Conservation (phyloP, 2,888 invertebrate species). For the Falcaria lacertinaria region DNA sequence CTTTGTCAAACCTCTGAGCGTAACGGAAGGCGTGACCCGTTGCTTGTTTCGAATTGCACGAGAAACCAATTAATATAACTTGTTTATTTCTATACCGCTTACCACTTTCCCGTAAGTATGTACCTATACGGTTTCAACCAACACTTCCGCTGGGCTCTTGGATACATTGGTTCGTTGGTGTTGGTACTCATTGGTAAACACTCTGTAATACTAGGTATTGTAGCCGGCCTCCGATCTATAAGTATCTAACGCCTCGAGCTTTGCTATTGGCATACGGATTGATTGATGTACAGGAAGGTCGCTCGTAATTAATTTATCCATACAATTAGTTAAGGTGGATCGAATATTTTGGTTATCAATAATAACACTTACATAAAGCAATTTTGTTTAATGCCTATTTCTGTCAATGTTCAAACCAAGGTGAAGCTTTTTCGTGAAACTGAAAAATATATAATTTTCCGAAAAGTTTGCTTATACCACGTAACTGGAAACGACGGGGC, state of each 20-base stretch:
- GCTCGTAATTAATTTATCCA: not conserved
- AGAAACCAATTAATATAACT: slow-evolving; percentile 19
- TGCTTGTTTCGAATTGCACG: slow-evolving; percentile 28
- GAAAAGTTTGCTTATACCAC: too few species aligned
- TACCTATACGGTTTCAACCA: slow-evolving; percentile 14
- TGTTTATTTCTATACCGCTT: slow-evolving; percentile 20
- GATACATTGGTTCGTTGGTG: slow-evolving; percentile 12
- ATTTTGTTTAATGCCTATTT: not conserved
- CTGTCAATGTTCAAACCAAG: too few species aligned
- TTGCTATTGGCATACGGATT: not conserved
- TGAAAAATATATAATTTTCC: too few species aligned
- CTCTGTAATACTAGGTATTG: not conserved
- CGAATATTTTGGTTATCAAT: not conserved
- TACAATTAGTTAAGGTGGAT: not conserved
- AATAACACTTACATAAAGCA: not conserved
- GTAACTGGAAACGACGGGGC: too few species aligned
- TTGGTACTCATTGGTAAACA: not conserved
- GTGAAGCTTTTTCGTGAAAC: too few species aligned
- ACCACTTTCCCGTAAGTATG: slow-evolving; percentile 25
- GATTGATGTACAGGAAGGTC: slow-evolving; percentile 3
- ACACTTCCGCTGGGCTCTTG: slow-evolving; percentile 21
- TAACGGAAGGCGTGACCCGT: slow-evolving; percentile 31
- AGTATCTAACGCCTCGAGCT: not conserved
- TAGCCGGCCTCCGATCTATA: not conserved
- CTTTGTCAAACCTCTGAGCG: slow-evolving; percentile 20